These are phyloP conservation scores for Drosophila birchii DNA, from an alignment of 2,888 invertebrate genomes.

Conservation along the genomic window DNA sequence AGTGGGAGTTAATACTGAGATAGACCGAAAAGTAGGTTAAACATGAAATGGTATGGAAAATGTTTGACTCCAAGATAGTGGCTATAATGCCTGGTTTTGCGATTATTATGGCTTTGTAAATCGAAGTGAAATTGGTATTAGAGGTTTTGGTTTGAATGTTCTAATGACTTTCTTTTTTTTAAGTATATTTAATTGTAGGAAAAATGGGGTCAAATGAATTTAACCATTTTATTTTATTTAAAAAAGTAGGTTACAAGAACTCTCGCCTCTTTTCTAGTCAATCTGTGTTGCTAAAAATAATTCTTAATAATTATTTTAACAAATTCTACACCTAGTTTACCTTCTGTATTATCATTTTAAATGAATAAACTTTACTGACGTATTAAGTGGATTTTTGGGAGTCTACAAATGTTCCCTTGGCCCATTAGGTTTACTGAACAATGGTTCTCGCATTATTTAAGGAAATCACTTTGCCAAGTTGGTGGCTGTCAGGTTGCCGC, in stretches of 20 bases:
- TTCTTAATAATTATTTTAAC: not conserved
- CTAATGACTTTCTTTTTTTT: not conserved
- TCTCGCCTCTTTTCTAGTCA: not conserved
- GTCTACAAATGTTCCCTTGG: not conserved
- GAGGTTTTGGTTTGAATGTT: not conserved
- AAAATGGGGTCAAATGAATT: not conserved
- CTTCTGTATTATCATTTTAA: not conserved
- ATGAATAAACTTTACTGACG: not conserved
- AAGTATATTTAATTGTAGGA: not conserved
- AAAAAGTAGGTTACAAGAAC: not conserved
- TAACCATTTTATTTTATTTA: not conserved
- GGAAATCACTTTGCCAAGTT: constrained; percentile 30
- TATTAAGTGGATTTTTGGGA: too few species aligned
- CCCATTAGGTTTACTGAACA: not conserved
- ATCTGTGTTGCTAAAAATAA: not conserved
- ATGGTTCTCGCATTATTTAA: constrained; percentile 12
- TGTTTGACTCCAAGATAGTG: not conserved
- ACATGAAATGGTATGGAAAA: constrained; percentile 22
- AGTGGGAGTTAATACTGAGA: constrained; percentile 18
- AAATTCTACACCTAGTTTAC: not conserved
- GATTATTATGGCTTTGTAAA: not conserved
- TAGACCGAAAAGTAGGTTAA: constrained; percentile 2
- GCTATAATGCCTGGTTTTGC: not conserved
- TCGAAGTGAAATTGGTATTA: not conserved
- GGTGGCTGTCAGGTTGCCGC: constrained; percentile 11